Conservation (phyloP, 2,888 invertebrate genomes). For the Seladonia tumulorum region DNA sequence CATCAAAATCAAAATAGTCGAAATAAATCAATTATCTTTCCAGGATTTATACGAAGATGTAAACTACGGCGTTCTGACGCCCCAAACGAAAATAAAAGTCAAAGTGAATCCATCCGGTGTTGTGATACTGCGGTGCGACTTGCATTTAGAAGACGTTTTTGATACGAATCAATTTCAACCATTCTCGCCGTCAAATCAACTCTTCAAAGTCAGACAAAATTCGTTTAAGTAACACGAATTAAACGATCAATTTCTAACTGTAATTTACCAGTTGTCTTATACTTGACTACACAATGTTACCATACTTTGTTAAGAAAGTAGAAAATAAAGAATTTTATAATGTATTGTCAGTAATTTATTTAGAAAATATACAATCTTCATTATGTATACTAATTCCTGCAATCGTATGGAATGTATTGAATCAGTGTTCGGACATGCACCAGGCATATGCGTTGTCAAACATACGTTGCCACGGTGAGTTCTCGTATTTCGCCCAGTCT, state of each 20-base stretch:
- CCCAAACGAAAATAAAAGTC: slow-evolving; percentile 95
- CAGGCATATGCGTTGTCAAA: slow-evolving; percentile 95
- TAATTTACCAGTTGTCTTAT: slow-evolving; percentile 50
- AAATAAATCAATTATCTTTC: slow-evolving; percentile 72
- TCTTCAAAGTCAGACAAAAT: slow-evolving; percentile 85
- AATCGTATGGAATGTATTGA: background rate
- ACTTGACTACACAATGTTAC: slow-evolving; percentile 61
- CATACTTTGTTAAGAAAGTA: slow-evolving; percentile 62
- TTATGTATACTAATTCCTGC: slow-evolving; percentile 33
- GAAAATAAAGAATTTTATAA: slow-evolving; percentile 70
- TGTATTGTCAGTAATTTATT: slow-evolving; percentile 18
- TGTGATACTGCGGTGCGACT: slow-evolving; percentile 92
- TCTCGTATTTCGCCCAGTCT: slow-evolving; percentile 85
- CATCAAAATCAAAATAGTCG: background rate
- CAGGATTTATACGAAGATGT: slow-evolving; percentile 96
- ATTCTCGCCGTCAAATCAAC: slow-evolving; percentile 86
- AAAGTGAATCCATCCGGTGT: slow-evolving; percentile 97
- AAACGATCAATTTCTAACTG: slow-evolving; percentile 51
- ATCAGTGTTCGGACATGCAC: slow-evolving; percentile 80
- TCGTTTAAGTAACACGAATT: slow-evolving; percentile 74
- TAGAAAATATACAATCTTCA: slow-evolving; percentile 19
- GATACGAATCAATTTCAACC: slow-evolving; percentile 77
- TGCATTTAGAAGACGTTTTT: slow-evolving; percentile 86
- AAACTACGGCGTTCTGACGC: slow-evolving; percentile 92
- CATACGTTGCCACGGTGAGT: slow-evolving; percentile 96